Conservation (phyloP, 2,113 vertebrate species). For the Petromus typicus region DNA sequence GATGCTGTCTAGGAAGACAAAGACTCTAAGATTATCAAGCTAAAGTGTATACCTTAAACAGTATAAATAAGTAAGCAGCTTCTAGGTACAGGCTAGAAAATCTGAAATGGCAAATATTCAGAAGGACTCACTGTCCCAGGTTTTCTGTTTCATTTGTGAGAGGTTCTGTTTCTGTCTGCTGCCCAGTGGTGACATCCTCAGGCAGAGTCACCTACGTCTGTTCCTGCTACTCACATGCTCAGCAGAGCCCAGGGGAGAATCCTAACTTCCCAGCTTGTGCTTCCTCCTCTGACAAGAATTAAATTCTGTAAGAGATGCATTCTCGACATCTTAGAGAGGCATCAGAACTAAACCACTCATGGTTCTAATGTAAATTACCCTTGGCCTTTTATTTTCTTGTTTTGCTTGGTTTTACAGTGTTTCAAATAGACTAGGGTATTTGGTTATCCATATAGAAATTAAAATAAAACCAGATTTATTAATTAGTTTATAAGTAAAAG, state of each 20-base stretch:
- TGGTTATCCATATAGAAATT: background rate
- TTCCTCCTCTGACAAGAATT: background rate
- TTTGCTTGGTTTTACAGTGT: background rate
- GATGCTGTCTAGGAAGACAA: background rate
- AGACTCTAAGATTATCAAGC: background rate
- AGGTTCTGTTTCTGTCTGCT: background rate
- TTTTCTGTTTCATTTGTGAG: background rate
- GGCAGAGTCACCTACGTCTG: background rate
- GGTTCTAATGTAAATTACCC: background rate
- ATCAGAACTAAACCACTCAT: background rate
- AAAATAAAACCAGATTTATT: background rate
- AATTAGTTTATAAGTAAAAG: background rate
- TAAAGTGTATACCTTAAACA: background rate
- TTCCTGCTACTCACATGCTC: background rate
- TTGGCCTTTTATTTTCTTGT: background rate
- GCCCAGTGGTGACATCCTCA: background rate
- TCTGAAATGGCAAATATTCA: background rate
- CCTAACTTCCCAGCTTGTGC: background rate
- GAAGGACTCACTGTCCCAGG: background rate
- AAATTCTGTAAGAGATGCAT: background rate
- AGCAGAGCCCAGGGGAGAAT: background rate
- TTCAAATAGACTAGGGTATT: background rate
- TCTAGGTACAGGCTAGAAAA: background rate
- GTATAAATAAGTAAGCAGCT: background rate
- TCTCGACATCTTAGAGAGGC: background rate